phyloP scores from a whole-genome alignment of 2,797 vertebrate species.

The Dallia pectoralis region DNA sequence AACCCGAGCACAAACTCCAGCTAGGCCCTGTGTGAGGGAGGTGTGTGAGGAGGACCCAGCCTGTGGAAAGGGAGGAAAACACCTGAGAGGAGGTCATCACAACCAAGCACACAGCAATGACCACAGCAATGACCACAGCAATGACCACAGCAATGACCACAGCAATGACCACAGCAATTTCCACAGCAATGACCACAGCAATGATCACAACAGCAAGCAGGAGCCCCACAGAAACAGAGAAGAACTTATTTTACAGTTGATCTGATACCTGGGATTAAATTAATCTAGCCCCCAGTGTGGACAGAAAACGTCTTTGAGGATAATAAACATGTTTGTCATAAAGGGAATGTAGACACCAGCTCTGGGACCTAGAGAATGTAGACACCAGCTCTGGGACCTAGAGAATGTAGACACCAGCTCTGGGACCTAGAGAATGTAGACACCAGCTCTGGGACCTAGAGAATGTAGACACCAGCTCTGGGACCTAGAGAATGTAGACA shows the following conservation, averaged over 20 bases:
- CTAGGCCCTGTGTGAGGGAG: background rate
- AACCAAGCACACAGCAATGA: constrained; percentile 69
- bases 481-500: too few species aligned
- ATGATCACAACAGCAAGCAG: constrained; percentile 52
- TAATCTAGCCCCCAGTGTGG: background rate
- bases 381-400: too few species aligned
- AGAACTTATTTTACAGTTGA: background rate
- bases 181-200: constrained; percentile 71
- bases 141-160: constrained; percentile 56
- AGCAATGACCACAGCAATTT: too few species aligned
- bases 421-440: too few species aligned
- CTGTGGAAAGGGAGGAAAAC: constrained; percentile 22
- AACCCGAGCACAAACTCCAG: constrained; percentile 18
- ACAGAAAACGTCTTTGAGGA: background rate
- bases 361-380: too few species aligned
- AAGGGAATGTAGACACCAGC: too few species aligned
- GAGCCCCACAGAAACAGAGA: constrained; percentile 57
- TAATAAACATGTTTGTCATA: constrained; percentile 16
- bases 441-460: too few species aligned
- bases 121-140: constrained; percentile 60
- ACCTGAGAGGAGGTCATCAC: constrained; percentile 65
- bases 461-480: too few species aligned
- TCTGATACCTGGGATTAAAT: background rate
- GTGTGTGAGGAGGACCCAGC: constrained; percentile 10
- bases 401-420: too few species aligned